Conservation (phyloP, 2,113 vertebrate species). For the Tringa solitaria region DNA sequence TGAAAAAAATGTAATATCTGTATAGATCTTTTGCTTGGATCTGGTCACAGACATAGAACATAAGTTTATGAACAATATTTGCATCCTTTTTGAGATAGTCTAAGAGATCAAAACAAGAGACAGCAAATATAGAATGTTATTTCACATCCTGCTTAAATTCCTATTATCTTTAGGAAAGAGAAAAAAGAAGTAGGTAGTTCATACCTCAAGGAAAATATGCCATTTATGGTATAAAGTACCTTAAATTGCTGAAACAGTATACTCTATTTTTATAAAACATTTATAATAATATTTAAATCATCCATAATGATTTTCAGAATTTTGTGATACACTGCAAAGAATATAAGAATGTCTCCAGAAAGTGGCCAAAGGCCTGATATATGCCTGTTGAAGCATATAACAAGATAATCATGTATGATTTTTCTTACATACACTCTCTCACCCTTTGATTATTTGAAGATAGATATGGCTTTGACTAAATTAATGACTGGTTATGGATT, state of each 20-base stretch:
- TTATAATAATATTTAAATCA: not conserved
- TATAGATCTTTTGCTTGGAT: not conserved
- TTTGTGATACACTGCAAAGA: not conserved
- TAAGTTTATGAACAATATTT: not conserved
- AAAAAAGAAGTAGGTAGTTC: not conserved
- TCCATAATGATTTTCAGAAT: not conserved
- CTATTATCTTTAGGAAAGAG: not conserved
- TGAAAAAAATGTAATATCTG: not conserved
- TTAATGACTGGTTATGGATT: not conserved
- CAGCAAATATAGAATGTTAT: not conserved
- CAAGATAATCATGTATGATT: not conserved
- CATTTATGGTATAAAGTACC: not conserved
- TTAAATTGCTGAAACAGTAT: not conserved
- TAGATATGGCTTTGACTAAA: not conserved
- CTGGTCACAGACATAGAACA: not conserved
- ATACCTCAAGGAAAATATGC: not conserved
- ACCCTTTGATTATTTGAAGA: not conserved
- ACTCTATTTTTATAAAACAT: not conserved
- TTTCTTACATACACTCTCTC: not conserved
- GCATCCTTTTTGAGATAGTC: not conserved
- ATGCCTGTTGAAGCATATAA: not conserved
- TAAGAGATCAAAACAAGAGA: not conserved
- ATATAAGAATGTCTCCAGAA: not conserved
- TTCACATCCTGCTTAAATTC: not conserved
- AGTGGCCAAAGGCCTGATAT: not conserved